These are phyloP conservation scores for Cantharis nigra DNA, from an alignment of 2,888 invertebrate species.

Conservation along the genomic window DNA sequence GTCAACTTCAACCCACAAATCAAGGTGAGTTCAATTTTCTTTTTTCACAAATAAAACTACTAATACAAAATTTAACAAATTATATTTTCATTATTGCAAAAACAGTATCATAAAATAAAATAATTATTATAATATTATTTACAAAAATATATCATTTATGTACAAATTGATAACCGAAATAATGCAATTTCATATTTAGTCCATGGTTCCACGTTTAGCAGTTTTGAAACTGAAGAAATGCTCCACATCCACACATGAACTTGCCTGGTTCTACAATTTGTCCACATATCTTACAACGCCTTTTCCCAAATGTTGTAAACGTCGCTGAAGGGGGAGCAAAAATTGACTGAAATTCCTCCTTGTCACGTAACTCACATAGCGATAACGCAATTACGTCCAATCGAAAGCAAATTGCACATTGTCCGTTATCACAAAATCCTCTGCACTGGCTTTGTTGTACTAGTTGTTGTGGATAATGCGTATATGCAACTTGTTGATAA, in stretches of 20 bases:
- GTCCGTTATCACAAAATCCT: neutral
- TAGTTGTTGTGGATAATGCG: neutral
- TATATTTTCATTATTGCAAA: neutral
- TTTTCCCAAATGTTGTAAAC: neutral
- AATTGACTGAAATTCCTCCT: neutral
- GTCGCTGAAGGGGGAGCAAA: neutral
- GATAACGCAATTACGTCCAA: neutral
- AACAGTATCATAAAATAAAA: neutral
- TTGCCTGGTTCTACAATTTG: neutral
- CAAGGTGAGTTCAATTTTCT: constrained; percentile 40
- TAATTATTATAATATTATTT: neutral
- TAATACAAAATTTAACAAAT: neutral
- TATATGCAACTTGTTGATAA: neutral
- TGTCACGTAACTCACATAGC: neutral
- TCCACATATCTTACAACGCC: neutral
- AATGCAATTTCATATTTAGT: neutral
- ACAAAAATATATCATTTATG: neutral
- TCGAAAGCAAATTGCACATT: neutral
- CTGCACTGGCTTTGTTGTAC: neutral
- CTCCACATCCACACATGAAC: neutral
- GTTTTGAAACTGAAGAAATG: neutral
- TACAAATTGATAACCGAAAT: neutral
- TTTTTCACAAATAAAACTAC: neutral
- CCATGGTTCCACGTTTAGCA: neutral
- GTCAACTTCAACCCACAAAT: constrained; percentile 61